These are phyloP conservation scores for Melanerpes aurifrons DNA, from an alignment of 2,113 vertebrate species.

Conservation along the genomic window DNA sequence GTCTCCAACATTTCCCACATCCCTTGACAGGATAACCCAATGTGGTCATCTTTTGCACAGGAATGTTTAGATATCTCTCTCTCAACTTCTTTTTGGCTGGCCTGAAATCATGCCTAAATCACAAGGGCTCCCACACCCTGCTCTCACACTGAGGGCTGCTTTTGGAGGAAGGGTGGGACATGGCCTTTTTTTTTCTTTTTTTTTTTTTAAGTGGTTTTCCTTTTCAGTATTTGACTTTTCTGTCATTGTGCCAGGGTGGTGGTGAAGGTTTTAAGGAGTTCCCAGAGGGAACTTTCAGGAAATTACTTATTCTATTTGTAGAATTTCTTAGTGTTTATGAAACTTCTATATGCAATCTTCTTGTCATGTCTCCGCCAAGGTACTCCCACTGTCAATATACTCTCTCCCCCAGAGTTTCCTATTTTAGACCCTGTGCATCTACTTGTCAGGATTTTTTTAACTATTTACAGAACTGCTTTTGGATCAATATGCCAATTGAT, in stretches of 20 bases:
- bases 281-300: slow-evolving; percentile 13
- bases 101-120: not conserved
- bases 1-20: slow-evolving; percentile 9
- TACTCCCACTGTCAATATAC: not conserved
- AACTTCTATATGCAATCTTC: not conserved
- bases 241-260: not conserved
- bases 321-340: not conserved
- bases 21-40: not conserved
- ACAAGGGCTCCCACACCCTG: not conserved
- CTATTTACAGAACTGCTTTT: not conserved
- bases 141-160: not conserved
- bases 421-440: not conserved
- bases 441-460: not conserved
- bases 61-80: not conserved
- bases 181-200: not conserved
- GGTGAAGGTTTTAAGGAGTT: slow-evolving; percentile 10
- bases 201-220: not conserved
- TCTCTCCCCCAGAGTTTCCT: not conserved
- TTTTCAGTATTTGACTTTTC: not conserved
- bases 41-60: not conserved
- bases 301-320: slow-evolving; percentile 24
- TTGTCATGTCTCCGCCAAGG: not conserved
- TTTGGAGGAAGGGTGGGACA: not conserved
- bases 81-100: not conserved
- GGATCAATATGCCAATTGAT: not conserved